Conservation (phyloP, 2,888 invertebrate species). For the Frankliniella intonsa region DNA sequence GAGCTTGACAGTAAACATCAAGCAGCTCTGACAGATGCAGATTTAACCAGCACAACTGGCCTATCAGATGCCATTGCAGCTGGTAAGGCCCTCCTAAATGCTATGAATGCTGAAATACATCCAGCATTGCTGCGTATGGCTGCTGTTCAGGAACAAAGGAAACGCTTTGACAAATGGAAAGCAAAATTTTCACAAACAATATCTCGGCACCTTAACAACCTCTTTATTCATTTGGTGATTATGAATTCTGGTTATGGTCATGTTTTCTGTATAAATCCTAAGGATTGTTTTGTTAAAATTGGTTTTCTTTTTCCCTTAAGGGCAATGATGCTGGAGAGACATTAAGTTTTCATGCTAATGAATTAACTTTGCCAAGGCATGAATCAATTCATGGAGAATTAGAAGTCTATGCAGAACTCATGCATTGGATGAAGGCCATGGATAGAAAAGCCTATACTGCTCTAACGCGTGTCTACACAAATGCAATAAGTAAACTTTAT, state of each 20-base stretch:
- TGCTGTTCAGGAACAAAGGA: conserved; percentile 76
- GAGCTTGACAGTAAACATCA: conserved; percentile 65
- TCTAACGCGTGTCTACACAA: conserved; percentile 73
- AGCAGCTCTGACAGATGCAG: conserved; percentile 65
- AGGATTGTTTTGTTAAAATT: background rate
- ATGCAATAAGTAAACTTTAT: conserved; percentile 79
- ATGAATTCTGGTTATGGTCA: conserved; percentile 33
- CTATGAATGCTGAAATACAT: conserved; percentile 65
- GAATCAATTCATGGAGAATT: conserved; percentile 79
- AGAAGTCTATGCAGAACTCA: conserved; percentile 79
- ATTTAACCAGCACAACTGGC: conserved; percentile 61
- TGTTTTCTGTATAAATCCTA: conserved; percentile 28
- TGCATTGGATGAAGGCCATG: conserved; percentile 87
- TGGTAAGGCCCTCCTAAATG: conserved; percentile 67
- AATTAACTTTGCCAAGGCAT: conserved; percentile 69
- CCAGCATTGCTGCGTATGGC: conserved; percentile 60
- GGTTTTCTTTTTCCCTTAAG: conserved; percentile 41
- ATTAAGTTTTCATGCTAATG: conserved; percentile 49
- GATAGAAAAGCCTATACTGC: conserved; percentile 77
- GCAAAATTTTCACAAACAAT: conserved; percentile 77
- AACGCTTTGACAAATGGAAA: conserved; percentile 70
- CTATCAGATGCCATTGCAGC: conserved; percentile 62
- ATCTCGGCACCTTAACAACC: conserved; percentile 86
- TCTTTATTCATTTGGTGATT: conserved; percentile 82
- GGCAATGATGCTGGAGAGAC: conserved; percentile 68